phyloP scores from a whole-genome alignment of 1,140 invertebrate genomes.

The Lepidurus couesii region DNA sequence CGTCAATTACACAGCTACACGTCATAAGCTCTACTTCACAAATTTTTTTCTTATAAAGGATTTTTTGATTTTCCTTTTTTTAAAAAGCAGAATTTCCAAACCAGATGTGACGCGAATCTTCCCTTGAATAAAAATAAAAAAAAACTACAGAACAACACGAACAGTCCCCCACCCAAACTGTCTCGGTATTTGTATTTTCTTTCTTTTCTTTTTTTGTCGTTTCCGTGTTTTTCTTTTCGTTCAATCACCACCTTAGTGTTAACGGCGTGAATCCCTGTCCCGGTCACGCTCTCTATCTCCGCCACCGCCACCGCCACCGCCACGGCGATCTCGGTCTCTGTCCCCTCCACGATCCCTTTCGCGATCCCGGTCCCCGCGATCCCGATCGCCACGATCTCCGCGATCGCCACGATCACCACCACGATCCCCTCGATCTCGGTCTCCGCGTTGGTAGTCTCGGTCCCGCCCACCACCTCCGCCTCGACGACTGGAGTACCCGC shows the following conservation, averaged over 20 bases:
- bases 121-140: no score
- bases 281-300: neutral
- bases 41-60: no score
- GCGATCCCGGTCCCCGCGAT: neutral
- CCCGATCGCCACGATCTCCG: neutral
- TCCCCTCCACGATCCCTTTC: neutral
- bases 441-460: neutral
- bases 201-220: neutral
- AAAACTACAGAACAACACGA: no score
- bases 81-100: no score
- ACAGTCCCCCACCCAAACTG: no score
- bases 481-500: conserved; percentile 6
- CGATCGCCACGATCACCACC: neutral
- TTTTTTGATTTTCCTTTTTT: no score
- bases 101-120: no score
- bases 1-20: no score
- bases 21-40: no score
- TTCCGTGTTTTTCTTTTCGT: neutral
- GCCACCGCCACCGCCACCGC: neutral
- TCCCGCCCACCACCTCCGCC: neutral
- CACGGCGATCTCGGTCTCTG: neutral
- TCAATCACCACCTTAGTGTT: neutral
- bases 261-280: neutral
- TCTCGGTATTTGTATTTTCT: no score
- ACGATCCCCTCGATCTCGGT: conserved; percentile 4